A percentile compares a stretch with the other conserved stretches of the same genome.
Evolutionary conservation across 2,797 vertebrate species (phyloP).

Genomic region (Strix occidentalis): DNA sequence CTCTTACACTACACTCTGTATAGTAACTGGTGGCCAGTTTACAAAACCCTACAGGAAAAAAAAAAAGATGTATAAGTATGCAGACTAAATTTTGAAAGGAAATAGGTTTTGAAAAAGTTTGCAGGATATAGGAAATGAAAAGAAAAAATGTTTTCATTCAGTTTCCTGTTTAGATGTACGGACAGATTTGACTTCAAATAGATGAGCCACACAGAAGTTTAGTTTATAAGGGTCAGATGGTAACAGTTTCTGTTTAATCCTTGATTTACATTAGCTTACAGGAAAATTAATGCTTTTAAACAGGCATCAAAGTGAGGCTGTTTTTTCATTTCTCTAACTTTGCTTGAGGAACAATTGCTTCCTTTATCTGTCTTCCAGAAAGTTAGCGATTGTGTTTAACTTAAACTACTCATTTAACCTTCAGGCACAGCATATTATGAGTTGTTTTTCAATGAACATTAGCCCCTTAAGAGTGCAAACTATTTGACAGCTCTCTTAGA

Average conservation of each 20-base stretch:
- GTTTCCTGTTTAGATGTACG: constrained; percentile 65
- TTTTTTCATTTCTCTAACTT: constrained; percentile 13
- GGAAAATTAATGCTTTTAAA: constrained; percentile 68
- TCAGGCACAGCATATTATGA: constrained; percentile 60
- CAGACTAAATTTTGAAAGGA: constrained; percentile 5
- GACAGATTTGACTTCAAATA: constrained; percentile 51
- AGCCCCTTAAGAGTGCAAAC: constrained; percentile 48
- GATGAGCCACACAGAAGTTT: constrained; percentile 53
- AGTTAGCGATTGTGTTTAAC: constrained; percentile 53
- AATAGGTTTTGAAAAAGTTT: constrained; percentile 29
- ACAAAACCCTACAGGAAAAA: background rate
- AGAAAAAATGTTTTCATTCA: constrained; percentile 52
- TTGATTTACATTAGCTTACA: constrained; percentile 67
- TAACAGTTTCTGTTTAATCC: constrained; percentile 65
- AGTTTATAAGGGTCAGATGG: constrained; percentile 55
- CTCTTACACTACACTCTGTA: background rate
- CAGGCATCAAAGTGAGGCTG: constrained; percentile 54
- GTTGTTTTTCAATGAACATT: constrained; percentile 58
- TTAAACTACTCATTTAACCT: constrained; percentile 60
- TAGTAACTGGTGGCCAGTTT: background rate
- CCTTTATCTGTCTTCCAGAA: constrained; percentile 63
- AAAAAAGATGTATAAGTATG: background rate
- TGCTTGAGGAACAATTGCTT: constrained; percentile 50
- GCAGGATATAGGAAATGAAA: constrained; percentile 45
- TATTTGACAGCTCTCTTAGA: constrained; percentile 65